These are phyloP conservation scores for Polyploca ridens DNA, from an alignment of 2,888 invertebrate genomes.

Conservation along the genomic window DNA sequence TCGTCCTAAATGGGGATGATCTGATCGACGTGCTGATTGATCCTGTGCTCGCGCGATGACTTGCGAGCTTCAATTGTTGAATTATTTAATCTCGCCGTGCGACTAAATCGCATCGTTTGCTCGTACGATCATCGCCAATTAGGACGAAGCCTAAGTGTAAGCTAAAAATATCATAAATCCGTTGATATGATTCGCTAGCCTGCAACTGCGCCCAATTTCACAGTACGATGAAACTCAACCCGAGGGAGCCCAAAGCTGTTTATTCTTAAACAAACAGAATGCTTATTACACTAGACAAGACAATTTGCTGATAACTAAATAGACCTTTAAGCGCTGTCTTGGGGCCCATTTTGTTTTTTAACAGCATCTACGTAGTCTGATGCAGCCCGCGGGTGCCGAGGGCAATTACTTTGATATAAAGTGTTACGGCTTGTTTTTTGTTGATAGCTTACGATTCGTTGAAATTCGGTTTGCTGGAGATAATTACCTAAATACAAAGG, in stretches of 20 bases:
- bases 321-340: slow-evolving; percentile 39
- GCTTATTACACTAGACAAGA: slow-evolving; percentile 39
- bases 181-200: neutral
- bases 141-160: too few species aligned
- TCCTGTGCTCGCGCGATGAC: too few species aligned
- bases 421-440: neutral
- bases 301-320: slow-evolving; percentile 41
- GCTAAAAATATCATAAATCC: too few species aligned
- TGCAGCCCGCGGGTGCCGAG: neutral
- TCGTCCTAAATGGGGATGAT: too few species aligned
- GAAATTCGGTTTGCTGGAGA: too few species aligned
- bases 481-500: too few species aligned
- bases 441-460: neutral
- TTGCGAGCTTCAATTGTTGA: too few species aligned
- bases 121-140: too few species aligned
- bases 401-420: neutral
- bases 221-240: slow-evolving; percentile 14
- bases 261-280: slow-evolving; percentile 32
- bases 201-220: slow-evolving; percentile 3
- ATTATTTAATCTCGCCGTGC: too few species aligned
- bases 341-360: slow-evolving; percentile 50
- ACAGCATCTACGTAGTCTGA: slow-evolving; percentile 37
- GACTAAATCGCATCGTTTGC: too few species aligned
- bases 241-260: slow-evolving; percentile 2
- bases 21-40: too few species aligned